A percentile compares a stretch with the other conserved stretches of the same genome.
Conservation (phyloP, 2,888 invertebrate genomes). For the Reticulitermes lucifugus region DNA sequence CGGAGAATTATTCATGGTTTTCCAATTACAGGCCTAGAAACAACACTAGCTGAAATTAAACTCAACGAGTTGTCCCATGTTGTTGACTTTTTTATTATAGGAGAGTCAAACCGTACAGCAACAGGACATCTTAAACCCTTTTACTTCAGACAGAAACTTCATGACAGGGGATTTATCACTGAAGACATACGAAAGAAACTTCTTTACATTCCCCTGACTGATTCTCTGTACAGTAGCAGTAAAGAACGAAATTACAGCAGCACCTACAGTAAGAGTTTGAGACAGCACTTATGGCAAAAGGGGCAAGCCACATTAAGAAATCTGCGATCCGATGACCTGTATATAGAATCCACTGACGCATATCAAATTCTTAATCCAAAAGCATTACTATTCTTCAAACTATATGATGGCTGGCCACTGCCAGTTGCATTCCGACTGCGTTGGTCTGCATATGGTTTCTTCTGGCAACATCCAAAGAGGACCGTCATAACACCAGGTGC, state of each 20-base stretch:
- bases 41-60: conserved; percentile 71
- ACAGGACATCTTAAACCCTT: conserved; percentile 58
- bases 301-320: conserved; percentile 60
- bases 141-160: conserved; percentile 64
- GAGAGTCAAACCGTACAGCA: conserved; percentile 60
- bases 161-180: conserved; percentile 64
- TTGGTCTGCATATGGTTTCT: conserved; percentile 77
- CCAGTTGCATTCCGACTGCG: conserved; percentile 71
- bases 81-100: conserved; percentile 75
- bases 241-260: conserved; percentile 53
- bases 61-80: conserved; percentile 70
- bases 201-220: conserved; percentile 63
- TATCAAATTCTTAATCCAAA: conserved; percentile 72
- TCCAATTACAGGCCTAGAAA: conserved; percentile 66
- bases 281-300: conserved; percentile 63
- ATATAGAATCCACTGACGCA: conserved; percentile 67
- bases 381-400: conserved; percentile 75
- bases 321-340: conserved; percentile 68
- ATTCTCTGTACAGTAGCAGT: conserved; percentile 49
- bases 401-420: conserved; percentile 74
- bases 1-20: conserved; percentile 71
- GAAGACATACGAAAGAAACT: conserved; percentile 66
- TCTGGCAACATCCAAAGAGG: conserved; percentile 73
- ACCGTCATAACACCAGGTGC: conserved; percentile 69
- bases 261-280: conserved; percentile 51